Evolutionary conservation across 2,113 vertebrate species (phyloP).

Genomic region (Malurus elegans): DNA sequence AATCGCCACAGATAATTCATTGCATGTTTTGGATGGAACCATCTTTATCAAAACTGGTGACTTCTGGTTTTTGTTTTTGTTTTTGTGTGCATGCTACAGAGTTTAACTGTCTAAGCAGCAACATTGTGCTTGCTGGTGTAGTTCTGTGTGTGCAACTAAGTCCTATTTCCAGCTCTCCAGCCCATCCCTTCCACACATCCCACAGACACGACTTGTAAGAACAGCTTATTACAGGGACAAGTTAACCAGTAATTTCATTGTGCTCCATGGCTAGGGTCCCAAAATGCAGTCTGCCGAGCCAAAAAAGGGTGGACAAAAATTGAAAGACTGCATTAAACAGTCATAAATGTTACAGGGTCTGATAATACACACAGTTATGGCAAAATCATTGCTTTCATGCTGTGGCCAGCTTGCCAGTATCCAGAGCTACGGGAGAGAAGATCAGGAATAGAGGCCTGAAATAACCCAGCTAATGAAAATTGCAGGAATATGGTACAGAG

Average conservation of each 20-base stretch:
- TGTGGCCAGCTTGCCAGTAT: background rate
- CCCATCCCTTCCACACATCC: conserved; percentile 25
- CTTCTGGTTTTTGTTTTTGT: background rate
- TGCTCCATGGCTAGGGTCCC: background rate
- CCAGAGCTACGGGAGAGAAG: background rate
- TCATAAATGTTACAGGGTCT: background rate
- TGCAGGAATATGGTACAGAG: background rate
- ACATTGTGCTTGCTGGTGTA: background rate
- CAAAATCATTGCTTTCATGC: conserved; percentile 30
- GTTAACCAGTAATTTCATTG: conserved; percentile 32
- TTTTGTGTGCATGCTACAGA: background rate
- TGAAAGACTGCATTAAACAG: conserved; percentile 13
- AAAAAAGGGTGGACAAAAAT: conserved; percentile 10
- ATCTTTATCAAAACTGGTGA: background rate
- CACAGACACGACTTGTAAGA: conserved; percentile 8
- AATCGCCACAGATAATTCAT: background rate
- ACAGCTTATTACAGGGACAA: background rate
- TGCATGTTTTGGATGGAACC: background rate
- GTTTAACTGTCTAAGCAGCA: background rate
- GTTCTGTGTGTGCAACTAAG: background rate
- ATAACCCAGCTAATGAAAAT: conserved; percentile 37
- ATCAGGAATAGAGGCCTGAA: background rate
- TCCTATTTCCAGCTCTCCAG: conserved; percentile 51
- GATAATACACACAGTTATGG: conserved; percentile 2
- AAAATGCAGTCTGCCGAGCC: conserved; percentile 18